Evolutionary conservation across 2,797 vertebrate species (phyloP).

Genomic region (Austrolebias charrua): DNA sequence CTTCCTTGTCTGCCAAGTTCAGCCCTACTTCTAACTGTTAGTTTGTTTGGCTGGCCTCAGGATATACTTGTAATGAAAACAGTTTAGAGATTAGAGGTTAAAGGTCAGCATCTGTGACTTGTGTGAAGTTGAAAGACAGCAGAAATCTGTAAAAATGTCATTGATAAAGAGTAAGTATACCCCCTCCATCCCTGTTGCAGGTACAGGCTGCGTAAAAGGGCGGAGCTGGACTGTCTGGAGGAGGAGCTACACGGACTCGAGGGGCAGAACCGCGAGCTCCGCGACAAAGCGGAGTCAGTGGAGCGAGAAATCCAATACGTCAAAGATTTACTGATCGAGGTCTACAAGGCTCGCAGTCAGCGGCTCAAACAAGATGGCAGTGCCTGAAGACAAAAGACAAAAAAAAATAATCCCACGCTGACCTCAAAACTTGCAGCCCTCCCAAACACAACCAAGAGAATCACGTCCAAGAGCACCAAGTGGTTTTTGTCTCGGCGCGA

Average conservation of each 20-base stretch:
- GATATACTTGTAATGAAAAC: not conserved
- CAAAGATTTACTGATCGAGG: constrained; percentile 94
- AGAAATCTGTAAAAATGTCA: constrained; percentile 13
- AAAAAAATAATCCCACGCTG: constrained; percentile 9
- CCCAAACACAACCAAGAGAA: constrained; percentile 54
- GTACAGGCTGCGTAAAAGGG: constrained; percentile 91
- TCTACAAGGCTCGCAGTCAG: constrained; percentile 94
- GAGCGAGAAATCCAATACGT: constrained; percentile 94
- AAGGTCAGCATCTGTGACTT: constrained; percentile 22
- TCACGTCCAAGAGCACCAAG: constrained; percentile 43
- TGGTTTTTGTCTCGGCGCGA: constrained; percentile 52
- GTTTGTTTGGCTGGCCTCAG: constrained; percentile 12
- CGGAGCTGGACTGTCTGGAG: constrained; percentile 90
- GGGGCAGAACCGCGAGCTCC: constrained; percentile 88
- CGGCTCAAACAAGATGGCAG: constrained; percentile 84
- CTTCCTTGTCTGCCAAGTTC: constrained; percentile 57
- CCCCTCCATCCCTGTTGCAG: constrained; percentile 60
- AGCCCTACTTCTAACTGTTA: constrained; percentile 58
- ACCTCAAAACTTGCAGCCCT: constrained; percentile 43
- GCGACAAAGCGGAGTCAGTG: constrained; percentile 92
- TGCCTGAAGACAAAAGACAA: constrained; percentile 65
- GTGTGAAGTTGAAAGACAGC: constrained; percentile 45
- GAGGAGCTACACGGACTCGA: constrained; percentile 90
- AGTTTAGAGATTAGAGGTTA: not conserved
- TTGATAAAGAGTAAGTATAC: not conserved